phyloP scores from a whole-genome alignment of 2,797 vertebrate species.

The Eulemur coronatus region DNA sequence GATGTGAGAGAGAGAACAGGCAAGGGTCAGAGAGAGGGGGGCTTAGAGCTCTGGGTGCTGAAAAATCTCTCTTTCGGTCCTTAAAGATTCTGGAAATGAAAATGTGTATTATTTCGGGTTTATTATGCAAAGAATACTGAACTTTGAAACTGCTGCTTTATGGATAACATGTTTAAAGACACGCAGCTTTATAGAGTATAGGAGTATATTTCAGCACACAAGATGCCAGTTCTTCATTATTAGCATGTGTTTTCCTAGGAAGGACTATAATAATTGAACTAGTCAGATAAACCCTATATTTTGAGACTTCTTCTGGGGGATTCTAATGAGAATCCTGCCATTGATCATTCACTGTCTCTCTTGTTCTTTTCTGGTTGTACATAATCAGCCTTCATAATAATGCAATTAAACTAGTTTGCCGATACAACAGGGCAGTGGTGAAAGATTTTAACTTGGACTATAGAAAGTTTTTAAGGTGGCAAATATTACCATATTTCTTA shows the following conservation, averaged over 20 bases:
- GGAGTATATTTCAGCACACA: neutral
- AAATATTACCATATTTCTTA: neutral
- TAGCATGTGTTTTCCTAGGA: neutral
- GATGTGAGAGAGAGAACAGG: slow-evolving; percentile 23
- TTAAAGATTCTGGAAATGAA: slow-evolving; percentile 31
- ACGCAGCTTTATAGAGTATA: neutral
- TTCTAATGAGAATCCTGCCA: neutral
- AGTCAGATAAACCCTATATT: neutral
- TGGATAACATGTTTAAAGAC: slow-evolving; percentile 13
- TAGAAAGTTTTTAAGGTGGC: neutral
- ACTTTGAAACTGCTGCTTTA: neutral
- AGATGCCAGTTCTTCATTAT: slow-evolving; percentile 3
- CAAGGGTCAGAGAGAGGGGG: neutral
- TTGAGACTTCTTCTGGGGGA: neutral
- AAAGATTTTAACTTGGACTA: neutral
- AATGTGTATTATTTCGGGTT: slow-evolving; percentile 6
- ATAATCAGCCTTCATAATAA: neutral
- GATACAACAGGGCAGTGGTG: neutral
- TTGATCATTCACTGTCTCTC: neutral
- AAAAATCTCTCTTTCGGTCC: neutral
- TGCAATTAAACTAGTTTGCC: neutral
- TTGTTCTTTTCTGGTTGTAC: neutral
- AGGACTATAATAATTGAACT: neutral
- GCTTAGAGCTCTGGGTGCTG: neutral
- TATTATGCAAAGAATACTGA: neutral